Conservation (phyloP, 1,140 invertebrate genomes). For the Macrobrachium rosenbergii region DNA sequence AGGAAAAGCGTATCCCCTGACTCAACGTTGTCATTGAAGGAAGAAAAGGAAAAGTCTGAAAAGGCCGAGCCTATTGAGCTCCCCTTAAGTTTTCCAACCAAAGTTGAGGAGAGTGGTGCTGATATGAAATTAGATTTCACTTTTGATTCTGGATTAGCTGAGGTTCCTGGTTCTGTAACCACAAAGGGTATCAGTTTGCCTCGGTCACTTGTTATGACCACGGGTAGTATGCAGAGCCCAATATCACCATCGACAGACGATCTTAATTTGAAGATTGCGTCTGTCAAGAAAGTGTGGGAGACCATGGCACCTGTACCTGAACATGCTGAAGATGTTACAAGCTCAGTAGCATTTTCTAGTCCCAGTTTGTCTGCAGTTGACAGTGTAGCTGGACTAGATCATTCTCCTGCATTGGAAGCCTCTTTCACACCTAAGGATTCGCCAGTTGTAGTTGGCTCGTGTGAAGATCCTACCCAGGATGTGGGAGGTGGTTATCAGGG, state of each 20-base stretch:
- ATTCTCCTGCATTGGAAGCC: slow-evolving; percentile 63
- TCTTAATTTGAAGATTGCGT: slow-evolving; percentile 93
- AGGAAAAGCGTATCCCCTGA: slow-evolving; percentile 70
- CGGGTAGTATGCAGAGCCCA: slow-evolving; percentile 73
- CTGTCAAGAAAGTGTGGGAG: slow-evolving; percentile 90
- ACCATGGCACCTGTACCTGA: slow-evolving; percentile 79
- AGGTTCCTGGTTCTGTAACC: slow-evolving; percentile 73
- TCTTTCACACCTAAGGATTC: slow-evolving; percentile 62
- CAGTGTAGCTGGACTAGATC: slow-evolving; percentile 62
- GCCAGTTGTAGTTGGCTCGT: slow-evolving; percentile 41
- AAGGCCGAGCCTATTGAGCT: slow-evolving; percentile 76
- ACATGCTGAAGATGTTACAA: slow-evolving; percentile 74
- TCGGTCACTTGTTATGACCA: slow-evolving; percentile 76
- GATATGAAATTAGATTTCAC: slow-evolving; percentile 93
- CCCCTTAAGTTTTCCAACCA: slow-evolving; percentile 75
- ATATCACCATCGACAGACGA: slow-evolving; percentile 85
- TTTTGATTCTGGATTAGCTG: slow-evolving; percentile 80
- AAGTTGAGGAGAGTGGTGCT: slow-evolving; percentile 81
- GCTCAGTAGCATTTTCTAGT: slow-evolving; percentile 71
- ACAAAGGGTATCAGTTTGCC: slow-evolving; percentile 76
- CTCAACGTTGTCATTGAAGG: slow-evolving; percentile 71
- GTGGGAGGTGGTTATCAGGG: slow-evolving; percentile 53
- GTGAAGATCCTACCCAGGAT: slow-evolving; percentile 67
- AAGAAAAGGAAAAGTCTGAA: slow-evolving; percentile 66
- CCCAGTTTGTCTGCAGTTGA: slow-evolving; percentile 69